phyloP scores from a whole-genome alignment of 92 coral and sea anemone genomes.

The Bergia puertoricense region DNA sequence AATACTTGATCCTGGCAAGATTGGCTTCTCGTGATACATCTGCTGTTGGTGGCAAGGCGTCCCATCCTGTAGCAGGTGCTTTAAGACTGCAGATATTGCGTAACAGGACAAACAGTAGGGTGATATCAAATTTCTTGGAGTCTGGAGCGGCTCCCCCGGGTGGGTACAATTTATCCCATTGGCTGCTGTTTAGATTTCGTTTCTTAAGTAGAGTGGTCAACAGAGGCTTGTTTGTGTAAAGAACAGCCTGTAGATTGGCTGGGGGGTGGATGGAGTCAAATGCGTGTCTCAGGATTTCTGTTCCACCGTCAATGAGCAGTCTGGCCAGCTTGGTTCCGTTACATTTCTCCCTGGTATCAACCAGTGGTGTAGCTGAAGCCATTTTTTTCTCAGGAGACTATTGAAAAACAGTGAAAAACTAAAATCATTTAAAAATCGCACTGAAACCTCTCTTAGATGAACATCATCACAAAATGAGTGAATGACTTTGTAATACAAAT shows the following conservation, averaged over 20 bases:
- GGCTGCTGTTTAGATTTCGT: constrained; percentile 39
- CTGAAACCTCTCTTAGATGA: too few species aligned
- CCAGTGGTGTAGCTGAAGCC: constrained; percentile 4
- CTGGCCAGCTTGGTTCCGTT: constrained; percentile 32
- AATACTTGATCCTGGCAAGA: constrained; percentile 12
- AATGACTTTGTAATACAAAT: too few species aligned
- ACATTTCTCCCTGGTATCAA: constrained; percentile 19
- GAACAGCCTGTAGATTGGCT: constrained; percentile 15
- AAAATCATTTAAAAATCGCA: too few species aligned
- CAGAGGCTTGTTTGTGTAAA: neutral
- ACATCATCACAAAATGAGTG: too few species aligned
- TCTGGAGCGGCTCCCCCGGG: constrained; percentile 29
- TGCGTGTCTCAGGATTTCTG: constrained; percentile 28
- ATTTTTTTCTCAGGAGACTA: too few species aligned
- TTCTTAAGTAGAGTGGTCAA: constrained; percentile 14
- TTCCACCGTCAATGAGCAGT: constrained; percentile 46
- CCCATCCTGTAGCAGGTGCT: constrained; percentile 33
- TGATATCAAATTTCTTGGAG: constrained; percentile 32
- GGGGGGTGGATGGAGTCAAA: constrained; percentile 34
- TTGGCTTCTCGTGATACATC: constrained; percentile 18
- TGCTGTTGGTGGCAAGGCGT: neutral
- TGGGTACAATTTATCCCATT: constrained; percentile 62
- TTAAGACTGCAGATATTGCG: constrained; percentile 19
- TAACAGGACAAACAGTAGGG: constrained; percentile 8
- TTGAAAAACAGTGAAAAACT: too few species aligned